These are phyloP conservation scores for Noctua pronuba DNA, from an alignment of 2,888 invertebrate species.

Conservation along the genomic window DNA sequence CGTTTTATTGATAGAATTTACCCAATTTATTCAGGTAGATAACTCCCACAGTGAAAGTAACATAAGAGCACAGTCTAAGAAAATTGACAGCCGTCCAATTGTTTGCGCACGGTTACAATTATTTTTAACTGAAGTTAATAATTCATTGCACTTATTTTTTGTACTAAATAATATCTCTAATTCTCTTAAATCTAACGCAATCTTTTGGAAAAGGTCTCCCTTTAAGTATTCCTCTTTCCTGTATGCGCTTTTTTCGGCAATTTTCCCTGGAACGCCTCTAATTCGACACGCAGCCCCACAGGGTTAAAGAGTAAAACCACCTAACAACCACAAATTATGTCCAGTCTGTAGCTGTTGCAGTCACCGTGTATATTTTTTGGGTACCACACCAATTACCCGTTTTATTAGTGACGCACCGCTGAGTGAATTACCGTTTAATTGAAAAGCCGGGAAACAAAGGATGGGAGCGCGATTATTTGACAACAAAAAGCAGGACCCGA, in stretches of 20 bases:
- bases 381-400: conserved; percentile 30
- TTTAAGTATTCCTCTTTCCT: background rate
- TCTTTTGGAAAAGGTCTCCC: background rate
- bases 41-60: background rate
- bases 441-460: conserved; percentile 52
- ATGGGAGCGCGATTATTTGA: conserved; percentile 33
- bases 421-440: conserved; percentile 54
- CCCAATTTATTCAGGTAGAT: background rate
- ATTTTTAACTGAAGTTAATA: background rate
- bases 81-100: background rate
- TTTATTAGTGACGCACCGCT: conserved; percentile 34
- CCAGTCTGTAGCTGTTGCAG: conserved; percentile 20
- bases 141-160: background rate
- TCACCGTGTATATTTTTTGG: conserved; percentile 34
- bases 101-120: background rate
- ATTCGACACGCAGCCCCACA: background rate
- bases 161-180: background rate
- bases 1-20: background rate
- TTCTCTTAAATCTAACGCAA: background rate
- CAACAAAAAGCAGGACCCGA: conserved; percentile 27
- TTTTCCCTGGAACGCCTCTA: background rate
- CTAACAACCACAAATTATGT: conserved; percentile 15
- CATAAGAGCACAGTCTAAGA: background rate
- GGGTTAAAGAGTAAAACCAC: conserved; percentile 7
- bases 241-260: background rate